Base-by-base conservation (phyloP, 2,797 vertebrate genomes). In the Melanotaenia boesemani region DNA sequence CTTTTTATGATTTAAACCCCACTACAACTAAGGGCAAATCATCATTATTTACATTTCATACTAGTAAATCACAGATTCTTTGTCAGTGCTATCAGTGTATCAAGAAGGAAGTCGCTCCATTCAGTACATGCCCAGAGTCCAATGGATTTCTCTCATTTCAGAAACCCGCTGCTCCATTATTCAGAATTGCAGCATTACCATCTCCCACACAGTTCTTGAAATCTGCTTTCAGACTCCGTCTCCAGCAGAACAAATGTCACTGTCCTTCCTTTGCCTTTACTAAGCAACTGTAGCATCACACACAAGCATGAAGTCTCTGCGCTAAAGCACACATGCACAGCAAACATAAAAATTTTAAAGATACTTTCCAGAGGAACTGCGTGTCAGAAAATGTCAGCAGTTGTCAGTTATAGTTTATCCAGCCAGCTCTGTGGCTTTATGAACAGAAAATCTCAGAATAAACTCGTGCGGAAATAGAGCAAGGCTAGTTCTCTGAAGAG, bases 401-500 rank as follows among this genome's bases (percentile, higher is more conserved):
- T 16, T 39, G 34, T 20, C 6, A 55, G 37, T 67, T 20, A 50
- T 18, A 30, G 39, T 46, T 46, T 12, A 37, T 36, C 8, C n/a
- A 66, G 52, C 22, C 37, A 36, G 1, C 54, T 56, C 37, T 46
- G 54, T 24, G 46, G 4, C 16, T 13, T 48, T n/a, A 72, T 30
- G 24, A 37, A 24, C 36, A 28, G 12, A 37, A 72, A 72, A 63
- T 58, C 28, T 48, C 28, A 36, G 54, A 64, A 56, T 36, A 41
- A 64, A 39, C 62, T 54, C 39, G 57, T 64, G 37, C 57, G 61
- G 13, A 22, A 63, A 71, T 30, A 55, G 60, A 55, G 36, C 20
- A 16, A 41, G 15, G 20, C 37, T 10, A 55, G 54, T 63, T 55
- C 59, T 28, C 34, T 5, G 59, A 56, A 55, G 48, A 63, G 37